These are phyloP conservation scores for Diachrysia chrysitis DNA, from an alignment of 2,888 invertebrate genomes.

Conservation along the genomic window DNA sequence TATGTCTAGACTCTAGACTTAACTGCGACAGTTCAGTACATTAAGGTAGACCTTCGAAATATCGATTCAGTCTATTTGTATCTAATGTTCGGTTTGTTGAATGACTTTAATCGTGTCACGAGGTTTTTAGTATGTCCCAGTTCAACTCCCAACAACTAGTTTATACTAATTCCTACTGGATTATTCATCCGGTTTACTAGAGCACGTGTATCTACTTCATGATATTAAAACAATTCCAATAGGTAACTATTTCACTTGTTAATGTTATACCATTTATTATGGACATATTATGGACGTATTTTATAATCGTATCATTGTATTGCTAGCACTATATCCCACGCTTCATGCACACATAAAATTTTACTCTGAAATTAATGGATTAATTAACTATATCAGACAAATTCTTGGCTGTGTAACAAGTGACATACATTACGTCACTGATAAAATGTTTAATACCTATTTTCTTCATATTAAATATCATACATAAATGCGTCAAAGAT, in stretches of 20 bases:
- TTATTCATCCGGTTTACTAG: slow-evolving; percentile 17
- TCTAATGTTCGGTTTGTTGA: slow-evolving; percentile 8
- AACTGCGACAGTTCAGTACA: slow-evolving; percentile 13
- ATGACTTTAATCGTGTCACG: slow-evolving; percentile 27
- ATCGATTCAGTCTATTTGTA: slow-evolving; percentile 9
- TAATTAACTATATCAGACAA: no score
- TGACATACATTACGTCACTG: background rate
- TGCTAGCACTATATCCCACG: no score
- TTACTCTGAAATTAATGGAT: no score
- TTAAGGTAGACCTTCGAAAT: slow-evolving; percentile 28
- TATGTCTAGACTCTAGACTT: background rate
- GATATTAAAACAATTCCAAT: background rate
- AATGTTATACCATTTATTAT: no score
- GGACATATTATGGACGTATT: no score
- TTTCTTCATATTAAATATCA: no score
- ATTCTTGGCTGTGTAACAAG: background rate
- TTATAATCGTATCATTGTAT: no score
- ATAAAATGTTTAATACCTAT: background rate
- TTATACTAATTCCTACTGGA: slow-evolving; percentile 31
- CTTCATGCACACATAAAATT: no score
- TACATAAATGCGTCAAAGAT: background rate
- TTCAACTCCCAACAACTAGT: slow-evolving; percentile 45
- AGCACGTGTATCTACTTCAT: background rate
- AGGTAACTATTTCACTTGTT: no score
- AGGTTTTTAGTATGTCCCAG: slow-evolving; percentile 31